These are phyloP conservation scores for Netelia fuscicornis DNA, from an alignment of 2,888 invertebrate species.

Conservation along the genomic window DNA sequence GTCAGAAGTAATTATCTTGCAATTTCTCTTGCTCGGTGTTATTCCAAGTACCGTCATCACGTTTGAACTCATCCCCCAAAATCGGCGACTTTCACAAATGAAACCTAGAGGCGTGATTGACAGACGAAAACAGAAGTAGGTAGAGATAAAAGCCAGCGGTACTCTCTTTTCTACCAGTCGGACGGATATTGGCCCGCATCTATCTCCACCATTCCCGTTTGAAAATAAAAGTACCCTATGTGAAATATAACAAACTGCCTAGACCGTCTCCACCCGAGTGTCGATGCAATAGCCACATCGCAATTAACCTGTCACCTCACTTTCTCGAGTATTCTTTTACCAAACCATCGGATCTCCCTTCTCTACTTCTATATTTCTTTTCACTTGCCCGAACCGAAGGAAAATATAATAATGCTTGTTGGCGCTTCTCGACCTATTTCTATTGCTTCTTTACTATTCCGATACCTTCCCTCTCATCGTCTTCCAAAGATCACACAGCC, in stretches of 20 bases:
- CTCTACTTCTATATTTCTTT: slow-evolving; percentile 10
- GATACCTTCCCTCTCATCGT: not conserved
- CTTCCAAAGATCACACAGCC: too few relatives aligned
- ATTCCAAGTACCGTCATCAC: slow-evolving; percentile 29
- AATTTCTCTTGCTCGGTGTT: slow-evolving; percentile 39
- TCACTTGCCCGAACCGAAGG: not conserved
- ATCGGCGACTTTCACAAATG: slow-evolving; percentile 14
- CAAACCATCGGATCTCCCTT: not conserved
- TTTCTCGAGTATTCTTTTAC: slow-evolving; percentile 56
- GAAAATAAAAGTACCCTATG: slow-evolving; percentile 30
- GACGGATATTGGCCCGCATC: slow-evolving; percentile 33
- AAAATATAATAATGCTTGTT: slow-evolving; percentile 42
- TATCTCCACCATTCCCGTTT: slow-evolving; percentile 18
- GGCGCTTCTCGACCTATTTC: slow-evolving; percentile 21
- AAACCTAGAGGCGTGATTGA: not conserved
- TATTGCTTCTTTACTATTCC: not conserved
- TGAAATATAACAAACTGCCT: slow-evolving; percentile 57
- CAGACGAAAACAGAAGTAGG: not conserved
- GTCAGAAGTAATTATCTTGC: slow-evolving; percentile 38
- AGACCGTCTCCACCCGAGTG: not conserved
- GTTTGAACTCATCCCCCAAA: slow-evolving; percentile 32
- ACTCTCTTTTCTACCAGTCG: not conserved
- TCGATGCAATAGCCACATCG: slow-evolving; percentile 51
- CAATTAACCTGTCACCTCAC: slow-evolving; percentile 69
- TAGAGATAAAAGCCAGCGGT: not conserved